Percentiles rank a stretch among this genome's conserved stretches.
These are phyloP conservation scores for Diorhabda sublineata DNA, from an alignment of 1,140 invertebrate genomes.

Conservation along the genomic window DNA sequence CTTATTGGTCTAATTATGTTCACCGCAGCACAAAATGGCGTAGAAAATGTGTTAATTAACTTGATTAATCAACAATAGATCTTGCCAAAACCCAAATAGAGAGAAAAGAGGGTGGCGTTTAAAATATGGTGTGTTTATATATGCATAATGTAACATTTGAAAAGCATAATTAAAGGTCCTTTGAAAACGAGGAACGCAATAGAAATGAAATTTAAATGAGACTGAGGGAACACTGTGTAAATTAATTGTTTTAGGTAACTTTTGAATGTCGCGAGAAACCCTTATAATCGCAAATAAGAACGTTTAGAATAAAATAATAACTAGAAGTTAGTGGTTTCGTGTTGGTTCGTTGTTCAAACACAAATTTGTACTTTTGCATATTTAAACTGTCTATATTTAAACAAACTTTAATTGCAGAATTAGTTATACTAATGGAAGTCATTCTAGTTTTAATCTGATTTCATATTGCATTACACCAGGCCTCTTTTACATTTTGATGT, in stretches of 20 bases:
- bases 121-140: constrained; percentile 7
- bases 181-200: constrained; percentile 4
- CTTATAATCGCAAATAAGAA: background rate
- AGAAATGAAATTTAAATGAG: constrained; percentile 7
- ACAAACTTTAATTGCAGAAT: no score
- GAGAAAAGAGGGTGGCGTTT: constrained; percentile 12
- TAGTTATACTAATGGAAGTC: no score
- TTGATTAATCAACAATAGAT: constrained; percentile 10
- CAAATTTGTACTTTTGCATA: no score
- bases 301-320: background rate
- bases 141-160: constrained; percentile 6
- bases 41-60: constrained; percentile 12
- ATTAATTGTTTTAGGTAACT: constrained; percentile 3
- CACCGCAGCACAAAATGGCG: constrained; percentile 16
- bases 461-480: no score
- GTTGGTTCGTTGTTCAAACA: background rate
- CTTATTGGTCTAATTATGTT: constrained; percentile 24
- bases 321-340: background rate
- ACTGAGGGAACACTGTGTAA: background rate
- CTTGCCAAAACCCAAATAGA: constrained; percentile 7
- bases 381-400: no score
- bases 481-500: no score
- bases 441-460: no score
- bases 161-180: constrained; percentile 11
- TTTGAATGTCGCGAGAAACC: background rate